Evolutionary conservation across 2,888 invertebrate species (phyloP).

Genomic region (Trissolcus brochymenae): DNA sequence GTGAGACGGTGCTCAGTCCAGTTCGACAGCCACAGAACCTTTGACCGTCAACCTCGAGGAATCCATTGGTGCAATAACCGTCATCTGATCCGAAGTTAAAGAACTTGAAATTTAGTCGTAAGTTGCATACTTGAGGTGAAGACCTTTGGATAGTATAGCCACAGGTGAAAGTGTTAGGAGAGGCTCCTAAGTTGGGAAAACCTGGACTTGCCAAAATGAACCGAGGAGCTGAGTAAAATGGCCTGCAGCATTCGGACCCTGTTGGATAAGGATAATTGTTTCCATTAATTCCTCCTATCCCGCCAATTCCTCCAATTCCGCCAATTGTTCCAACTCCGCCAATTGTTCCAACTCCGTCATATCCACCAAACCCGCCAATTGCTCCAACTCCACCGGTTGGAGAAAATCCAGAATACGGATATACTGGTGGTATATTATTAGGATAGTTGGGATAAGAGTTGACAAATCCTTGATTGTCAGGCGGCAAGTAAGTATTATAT

Average conservation of each 20-base stretch:
- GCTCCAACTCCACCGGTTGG: conserved; percentile 9
- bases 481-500: conserved; percentile 25
- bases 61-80: conserved; percentile 77
- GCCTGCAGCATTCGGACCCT: conserved; percentile 63
- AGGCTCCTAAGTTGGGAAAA: conserved; percentile 75
- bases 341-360: conserved; percentile 1
- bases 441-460: conserved; percentile 22
- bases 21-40: conserved; percentile 80
- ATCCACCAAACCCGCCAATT: not conserved
- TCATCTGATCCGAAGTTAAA: conserved; percentile 77
- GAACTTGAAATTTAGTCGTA: conserved; percentile 79
- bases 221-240: conserved; percentile 60
- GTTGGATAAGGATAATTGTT: conserved; percentile 23
- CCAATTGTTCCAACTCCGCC: too few relatives aligned
- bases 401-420: conserved; percentile 7
- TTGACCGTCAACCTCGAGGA: conserved; percentile 79
- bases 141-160: conserved; percentile 77
- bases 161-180: conserved; percentile 74
- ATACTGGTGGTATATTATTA: conserved; percentile 7
- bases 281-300: not conserved
- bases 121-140: conserved; percentile 77
- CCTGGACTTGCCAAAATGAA: conserved; percentile 79
- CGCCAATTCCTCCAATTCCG: too few relatives aligned
- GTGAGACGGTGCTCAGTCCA: conserved; percentile 71
- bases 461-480: not conserved